Conservation (phyloP, 1,140 invertebrate genomes). For the Rhagoletis pomonella region DNA sequence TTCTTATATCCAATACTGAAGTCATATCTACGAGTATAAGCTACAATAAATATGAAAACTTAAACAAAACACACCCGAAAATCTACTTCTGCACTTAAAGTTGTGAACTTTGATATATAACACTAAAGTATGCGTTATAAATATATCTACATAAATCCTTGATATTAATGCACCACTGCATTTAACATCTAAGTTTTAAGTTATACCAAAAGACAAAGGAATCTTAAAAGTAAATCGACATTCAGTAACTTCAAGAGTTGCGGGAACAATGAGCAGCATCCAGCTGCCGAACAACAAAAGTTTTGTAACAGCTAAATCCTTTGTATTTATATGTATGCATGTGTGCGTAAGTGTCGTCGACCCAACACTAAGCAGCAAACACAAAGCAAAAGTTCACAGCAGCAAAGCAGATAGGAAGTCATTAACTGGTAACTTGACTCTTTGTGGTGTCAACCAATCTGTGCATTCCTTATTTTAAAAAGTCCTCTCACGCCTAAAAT, state of each 20-base stretch:
- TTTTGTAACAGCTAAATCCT: neutral
- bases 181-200: neutral
- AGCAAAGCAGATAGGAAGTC: neutral
- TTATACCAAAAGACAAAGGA: neutral
- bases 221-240: neutral
- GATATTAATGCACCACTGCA: too few relatives aligned
- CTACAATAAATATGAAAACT: too few relatives aligned
- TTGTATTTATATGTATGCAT: neutral
- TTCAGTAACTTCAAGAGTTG: neutral
- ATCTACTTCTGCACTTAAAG: too few relatives aligned
- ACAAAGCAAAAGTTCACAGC: constrained; percentile 1
- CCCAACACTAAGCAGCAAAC: neutral
- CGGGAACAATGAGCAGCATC: neutral
- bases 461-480: neutral
- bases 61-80: too few relatives aligned
- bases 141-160: too few relatives aligned
- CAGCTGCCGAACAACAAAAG: neutral
- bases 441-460: neutral
- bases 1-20: too few relatives aligned
- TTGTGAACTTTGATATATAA: too few relatives aligned
- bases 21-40: too few relatives aligned
- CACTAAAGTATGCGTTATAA: too few relatives aligned
- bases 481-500: neutral
- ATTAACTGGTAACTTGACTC: constrained; percentile 20
- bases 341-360: neutral